A percentile compares a stretch with the other conserved stretches of the same genome.
phyloP scores from a whole-genome alignment of 2,113 vertebrate species.

The Neomonachus schauinslandi region DNA sequence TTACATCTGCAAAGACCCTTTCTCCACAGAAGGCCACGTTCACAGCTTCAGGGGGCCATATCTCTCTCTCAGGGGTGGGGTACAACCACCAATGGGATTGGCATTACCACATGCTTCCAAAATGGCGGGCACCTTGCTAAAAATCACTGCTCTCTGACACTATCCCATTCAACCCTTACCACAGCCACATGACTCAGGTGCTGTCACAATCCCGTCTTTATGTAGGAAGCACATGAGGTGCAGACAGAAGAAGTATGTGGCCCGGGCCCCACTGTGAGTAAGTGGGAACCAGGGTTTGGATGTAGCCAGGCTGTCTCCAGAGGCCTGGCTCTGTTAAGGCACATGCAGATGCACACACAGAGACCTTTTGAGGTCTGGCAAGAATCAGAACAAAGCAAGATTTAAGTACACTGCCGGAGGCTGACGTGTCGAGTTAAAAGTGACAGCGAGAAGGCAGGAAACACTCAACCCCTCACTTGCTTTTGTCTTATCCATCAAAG shows the following conservation, averaged over 20 bases:
- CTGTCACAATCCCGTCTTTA: not conserved
- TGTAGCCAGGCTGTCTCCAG: not conserved
- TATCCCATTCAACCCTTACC: rapidly evolving
- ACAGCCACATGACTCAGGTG: not conserved
- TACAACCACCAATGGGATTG: rapidly evolving
- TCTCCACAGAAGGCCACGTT: not conserved
- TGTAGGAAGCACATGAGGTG: rapidly evolving
- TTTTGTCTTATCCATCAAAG: not conserved
- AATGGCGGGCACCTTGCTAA: rapidly evolving
- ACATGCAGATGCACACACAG: rapidly evolving
- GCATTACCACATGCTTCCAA: rapidly evolving
- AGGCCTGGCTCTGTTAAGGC: not conserved
- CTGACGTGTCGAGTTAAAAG: not conserved
- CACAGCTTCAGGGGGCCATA: not conserved
- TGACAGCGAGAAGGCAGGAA: not conserved
- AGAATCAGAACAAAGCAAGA: slow-evolving; percentile 19
- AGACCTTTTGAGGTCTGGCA: not conserved
- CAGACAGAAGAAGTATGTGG: not conserved
- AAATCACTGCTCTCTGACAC: not conserved
- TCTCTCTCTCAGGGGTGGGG: not conserved
- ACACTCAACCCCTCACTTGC: not conserved
- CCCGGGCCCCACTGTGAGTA: not conserved
- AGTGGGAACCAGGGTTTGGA: not conserved
- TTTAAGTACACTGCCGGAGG: not conserved
- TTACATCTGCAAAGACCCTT: not conserved